Base-by-base conservation (phyloP, 2,888 invertebrate species). In the Sarcophaga subvicina region DNA sequence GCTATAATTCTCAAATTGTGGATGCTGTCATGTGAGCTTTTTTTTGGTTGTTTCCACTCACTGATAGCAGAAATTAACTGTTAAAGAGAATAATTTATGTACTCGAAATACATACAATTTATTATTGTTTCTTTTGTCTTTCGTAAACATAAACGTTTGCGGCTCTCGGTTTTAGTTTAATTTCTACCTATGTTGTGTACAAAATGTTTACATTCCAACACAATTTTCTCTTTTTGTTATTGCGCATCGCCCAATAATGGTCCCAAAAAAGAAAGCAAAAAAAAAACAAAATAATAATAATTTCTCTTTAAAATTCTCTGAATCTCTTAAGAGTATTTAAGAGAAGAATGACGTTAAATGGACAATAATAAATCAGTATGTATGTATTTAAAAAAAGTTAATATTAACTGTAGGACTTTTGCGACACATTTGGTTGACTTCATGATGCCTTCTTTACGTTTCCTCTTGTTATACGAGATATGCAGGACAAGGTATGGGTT, bases 1-100 rank as follows among this genome's bases (percentile, higher is more conserved):
- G 47, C 67, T 75, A 81, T 72, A 75, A 75, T 69, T 11, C 49
- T 10, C 20, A 45, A n/a, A 17, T 27, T 81, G 67, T 69, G 75
- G 69, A 75, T 63, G 47, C 75, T 81, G 69, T n/a, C 59, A 60
- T 64, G 20, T 49, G 17, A 59, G 59, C 27, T 71, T 71, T 37
- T 71, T 37, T 71, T 37, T 49, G 49, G 3, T 27, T 59, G 20
- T 17, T 47, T 25, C 22, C n/a, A 54, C 17, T 54, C 54, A 54
- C 4, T 54, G 12, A 54, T 14, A 54, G 17, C 54, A 54, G 54
- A 54, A 54, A 54, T 54, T 14, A 54, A 54, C 54, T 14, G 17
- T 54, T 54, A 5, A 54, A 17, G 5, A 54, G 54, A 54, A 54
- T 54, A 54, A 54, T 54, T 54, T 12, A 54, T 54, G 54, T 17